Evolutionary conservation across 2,888 invertebrate species (phyloP).

Genomic region (Cheilosia vernalis): DNA sequence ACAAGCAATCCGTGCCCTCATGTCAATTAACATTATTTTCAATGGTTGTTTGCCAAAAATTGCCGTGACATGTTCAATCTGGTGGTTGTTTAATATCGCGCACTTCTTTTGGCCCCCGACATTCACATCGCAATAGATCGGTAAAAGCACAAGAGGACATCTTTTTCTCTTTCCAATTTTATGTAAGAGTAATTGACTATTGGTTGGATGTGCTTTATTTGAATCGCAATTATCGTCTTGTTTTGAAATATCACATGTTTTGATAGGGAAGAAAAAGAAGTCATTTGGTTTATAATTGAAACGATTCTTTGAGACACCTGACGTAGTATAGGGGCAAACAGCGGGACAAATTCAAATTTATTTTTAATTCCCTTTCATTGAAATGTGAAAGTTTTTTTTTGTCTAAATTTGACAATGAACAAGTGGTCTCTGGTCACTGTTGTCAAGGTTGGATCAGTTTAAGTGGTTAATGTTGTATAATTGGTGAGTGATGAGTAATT

Average conservation of each 20-base stretch:
- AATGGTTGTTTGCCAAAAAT: slow-evolving; percentile 47
- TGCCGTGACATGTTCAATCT: slow-evolving; percentile 27
- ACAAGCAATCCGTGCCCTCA: background rate
- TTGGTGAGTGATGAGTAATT: background rate
- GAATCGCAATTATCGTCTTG: slow-evolving; percentile 31
- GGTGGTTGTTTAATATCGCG: slow-evolving; percentile 17
- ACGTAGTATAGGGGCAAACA: too few species aligned
- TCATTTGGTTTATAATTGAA: too few species aligned
- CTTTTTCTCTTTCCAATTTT: background rate
- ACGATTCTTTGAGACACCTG: too few species aligned
- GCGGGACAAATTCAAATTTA: background rate
- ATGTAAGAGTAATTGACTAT: background rate
- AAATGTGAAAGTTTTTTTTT: slow-evolving; percentile 26
- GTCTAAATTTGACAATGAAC: slow-evolving; percentile 13
- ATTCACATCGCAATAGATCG: slow-evolving; percentile 32
- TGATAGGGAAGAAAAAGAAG: slow-evolving; percentile 4
- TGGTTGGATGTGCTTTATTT: background rate
- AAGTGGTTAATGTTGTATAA: too few species aligned
- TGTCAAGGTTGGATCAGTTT: slow-evolving; percentile 30
- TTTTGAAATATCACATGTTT: slow-evolving; percentile 19
- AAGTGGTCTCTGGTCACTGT: background rate
- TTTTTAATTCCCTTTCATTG: slow-evolving; percentile 8
- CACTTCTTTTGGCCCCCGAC: slow-evolving; percentile 16
- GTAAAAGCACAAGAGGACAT: background rate
- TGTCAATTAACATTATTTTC: slow-evolving; percentile 55